Percentiles rank a stretch among this genome's conserved stretches.
Conservation (phyloP, 2,888 invertebrate genomes). For the Athalia cordata region DNA sequence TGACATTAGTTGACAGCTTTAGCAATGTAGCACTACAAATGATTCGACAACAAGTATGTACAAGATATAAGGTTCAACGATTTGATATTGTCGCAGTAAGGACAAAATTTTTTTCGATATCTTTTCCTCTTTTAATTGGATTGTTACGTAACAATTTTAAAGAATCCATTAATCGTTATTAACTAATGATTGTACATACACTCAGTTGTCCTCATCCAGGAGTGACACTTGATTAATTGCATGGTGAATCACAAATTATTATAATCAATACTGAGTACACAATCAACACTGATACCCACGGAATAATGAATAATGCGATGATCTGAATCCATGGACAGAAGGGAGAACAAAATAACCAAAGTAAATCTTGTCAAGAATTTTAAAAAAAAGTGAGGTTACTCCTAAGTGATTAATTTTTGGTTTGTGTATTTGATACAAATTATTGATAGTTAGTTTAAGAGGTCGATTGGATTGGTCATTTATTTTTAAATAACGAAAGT, state of each 20-base stretch:
- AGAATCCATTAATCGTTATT: neutral
- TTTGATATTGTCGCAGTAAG: neutral
- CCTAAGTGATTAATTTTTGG: neutral
- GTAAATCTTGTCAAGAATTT: neutral
- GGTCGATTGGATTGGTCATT: neutral
- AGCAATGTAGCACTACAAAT: neutral
- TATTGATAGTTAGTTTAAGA: neutral
- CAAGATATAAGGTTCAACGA: too few species aligned
- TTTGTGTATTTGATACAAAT: neutral
- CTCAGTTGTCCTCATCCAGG: neutral
- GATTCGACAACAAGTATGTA: neutral
- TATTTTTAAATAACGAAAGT: neutral
- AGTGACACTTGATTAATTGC: neutral
- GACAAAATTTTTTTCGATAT: neutral
- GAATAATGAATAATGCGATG: neutral
- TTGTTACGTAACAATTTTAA: neutral
- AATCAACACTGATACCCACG: neutral
- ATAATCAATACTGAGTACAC: neutral
- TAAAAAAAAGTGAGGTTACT: conserved; percentile 35
- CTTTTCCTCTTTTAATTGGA: neutral
- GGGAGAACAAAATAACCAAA: neutral
- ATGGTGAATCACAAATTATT: neutral
- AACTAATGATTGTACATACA: neutral
- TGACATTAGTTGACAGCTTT: neutral
- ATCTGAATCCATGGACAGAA: neutral